phyloP scores from a whole-genome alignment of 2,888 invertebrate species.

The Apodemia duryi region DNA sequence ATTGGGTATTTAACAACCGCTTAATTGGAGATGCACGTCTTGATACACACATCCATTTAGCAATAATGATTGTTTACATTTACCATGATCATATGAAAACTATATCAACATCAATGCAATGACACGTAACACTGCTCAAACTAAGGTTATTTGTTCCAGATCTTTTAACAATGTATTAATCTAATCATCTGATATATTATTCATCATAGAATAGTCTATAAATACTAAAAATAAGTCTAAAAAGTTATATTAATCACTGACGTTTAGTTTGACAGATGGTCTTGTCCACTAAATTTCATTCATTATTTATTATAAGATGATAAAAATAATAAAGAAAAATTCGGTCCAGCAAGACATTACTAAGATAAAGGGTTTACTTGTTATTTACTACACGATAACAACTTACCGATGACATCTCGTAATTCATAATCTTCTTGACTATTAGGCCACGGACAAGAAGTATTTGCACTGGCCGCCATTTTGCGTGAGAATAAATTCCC shows the following conservation, averaged over 20 bases:
- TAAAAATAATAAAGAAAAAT: no score
- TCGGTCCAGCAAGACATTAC: no score
- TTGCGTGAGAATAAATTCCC: constrained; percentile 62
- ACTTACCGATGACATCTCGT: constrained; percentile 94
- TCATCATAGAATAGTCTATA: neutral
- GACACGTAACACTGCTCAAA: constrained; percentile 17
- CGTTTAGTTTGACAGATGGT: constrained; percentile 25
- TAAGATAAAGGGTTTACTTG: neutral
- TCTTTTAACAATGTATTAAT: neutral
- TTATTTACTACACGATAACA: constrained; percentile 17
- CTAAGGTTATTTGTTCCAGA: neutral
- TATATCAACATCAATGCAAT: constrained; percentile 15
- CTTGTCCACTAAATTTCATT: neutral
- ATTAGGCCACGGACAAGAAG: constrained; percentile 88
- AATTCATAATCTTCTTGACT: constrained; percentile 95
- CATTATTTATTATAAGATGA: no score
- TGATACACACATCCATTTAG: constrained; percentile 23
- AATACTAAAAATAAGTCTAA: no score
- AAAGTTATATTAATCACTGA: neutral
- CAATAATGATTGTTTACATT: constrained; percentile 31
- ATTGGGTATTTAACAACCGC: constrained; percentile 17
- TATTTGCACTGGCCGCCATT: constrained; percentile 56
- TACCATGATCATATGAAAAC: constrained; percentile 24
- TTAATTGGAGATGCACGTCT: constrained; percentile 29
- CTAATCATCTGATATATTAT: neutral